phyloP scores from a whole-genome alignment of 2,113 vertebrate genomes.

The Pelecanoides urinatrix region DNA sequence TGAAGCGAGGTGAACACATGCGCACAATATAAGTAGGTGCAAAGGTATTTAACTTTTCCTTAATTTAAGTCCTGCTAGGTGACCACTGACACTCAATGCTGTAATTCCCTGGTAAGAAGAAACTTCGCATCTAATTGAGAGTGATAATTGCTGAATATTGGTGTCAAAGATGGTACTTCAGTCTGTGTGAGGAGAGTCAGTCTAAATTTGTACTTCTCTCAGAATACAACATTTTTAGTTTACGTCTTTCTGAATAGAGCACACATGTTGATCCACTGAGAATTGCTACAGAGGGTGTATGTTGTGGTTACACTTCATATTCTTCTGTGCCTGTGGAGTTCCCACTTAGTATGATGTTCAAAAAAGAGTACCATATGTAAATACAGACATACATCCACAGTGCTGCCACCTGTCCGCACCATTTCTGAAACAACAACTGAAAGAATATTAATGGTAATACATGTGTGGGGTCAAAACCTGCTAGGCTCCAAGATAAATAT shows the following conservation, averaged over 20 bases:
- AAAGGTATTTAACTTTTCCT: neutral
- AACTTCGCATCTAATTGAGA: neutral
- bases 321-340: fast-evolving
- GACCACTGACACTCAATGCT: neutral
- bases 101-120: neutral
- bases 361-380: neutral
- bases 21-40: neutral
- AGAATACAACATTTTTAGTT: neutral
- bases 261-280: neutral
- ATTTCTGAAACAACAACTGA: neutral
- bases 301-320: neutral
- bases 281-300: neutral
- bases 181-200: neutral
- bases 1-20: neutral
- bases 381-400: neutral
- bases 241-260: neutral
- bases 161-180: neutral
- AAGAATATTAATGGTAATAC: neutral
- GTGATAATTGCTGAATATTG: neutral
- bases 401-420: neutral
- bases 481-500: neutral
- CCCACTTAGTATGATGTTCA: no score
- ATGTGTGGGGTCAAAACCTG: neutral
- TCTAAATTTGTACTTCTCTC: neutral
- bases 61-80: neutral